These are phyloP conservation scores for Patella ulyssiponensis DNA, from an alignment of 2,888 invertebrate genomes.

Conservation along the genomic window DNA sequence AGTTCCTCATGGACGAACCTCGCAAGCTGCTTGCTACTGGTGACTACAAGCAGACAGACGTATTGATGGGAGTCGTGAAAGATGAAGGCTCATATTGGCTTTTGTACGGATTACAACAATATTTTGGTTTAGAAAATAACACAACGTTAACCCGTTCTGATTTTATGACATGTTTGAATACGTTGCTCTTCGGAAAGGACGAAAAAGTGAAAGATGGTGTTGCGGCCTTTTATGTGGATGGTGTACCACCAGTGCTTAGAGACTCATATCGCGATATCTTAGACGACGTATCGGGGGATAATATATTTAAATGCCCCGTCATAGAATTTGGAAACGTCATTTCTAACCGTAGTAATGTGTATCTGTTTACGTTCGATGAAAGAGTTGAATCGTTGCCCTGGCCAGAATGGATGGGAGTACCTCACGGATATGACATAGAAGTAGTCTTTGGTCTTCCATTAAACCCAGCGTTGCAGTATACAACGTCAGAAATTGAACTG, in stretches of 20 bases:
- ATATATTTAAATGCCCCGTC: constrained; percentile 94
- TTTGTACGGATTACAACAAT: constrained; percentile 89
- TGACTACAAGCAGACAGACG: constrained; percentile 91
- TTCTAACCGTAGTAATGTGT: constrained; percentile 77
- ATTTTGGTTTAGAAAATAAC: constrained; percentile 39
- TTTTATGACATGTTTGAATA: constrained; percentile 36
- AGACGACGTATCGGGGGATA: constrained; percentile 92
- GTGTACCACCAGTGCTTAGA: constrained; percentile 60
- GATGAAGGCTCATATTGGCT: constrained; percentile 97
- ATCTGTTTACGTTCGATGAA: constrained; percentile 55
- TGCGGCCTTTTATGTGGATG: constrained; percentile 45
- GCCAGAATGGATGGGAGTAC: constrained; percentile 64
- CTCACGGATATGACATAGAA: constrained; percentile 67
- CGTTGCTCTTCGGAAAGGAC: constrained; percentile 15
- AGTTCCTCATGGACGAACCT: constrained; percentile 89
- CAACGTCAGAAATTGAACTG: constrained; percentile 85
- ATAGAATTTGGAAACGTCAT: constrained; percentile 89
- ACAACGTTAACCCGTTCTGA: constrained; percentile 30
- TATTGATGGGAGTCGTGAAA: constrained; percentile 92
- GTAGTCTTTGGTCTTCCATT: constrained; percentile 63
- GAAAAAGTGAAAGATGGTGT: constrained; percentile 32
- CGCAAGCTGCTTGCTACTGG: constrained; percentile 90
- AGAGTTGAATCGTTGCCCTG: constrained; percentile 51
- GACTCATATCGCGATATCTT: constrained; percentile 90
- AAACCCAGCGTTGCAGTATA: constrained; percentile 78